Evolutionary conservation across 2,797 vertebrate genomes (phyloP).

Genomic region (Passerculus sandwichensis): DNA sequence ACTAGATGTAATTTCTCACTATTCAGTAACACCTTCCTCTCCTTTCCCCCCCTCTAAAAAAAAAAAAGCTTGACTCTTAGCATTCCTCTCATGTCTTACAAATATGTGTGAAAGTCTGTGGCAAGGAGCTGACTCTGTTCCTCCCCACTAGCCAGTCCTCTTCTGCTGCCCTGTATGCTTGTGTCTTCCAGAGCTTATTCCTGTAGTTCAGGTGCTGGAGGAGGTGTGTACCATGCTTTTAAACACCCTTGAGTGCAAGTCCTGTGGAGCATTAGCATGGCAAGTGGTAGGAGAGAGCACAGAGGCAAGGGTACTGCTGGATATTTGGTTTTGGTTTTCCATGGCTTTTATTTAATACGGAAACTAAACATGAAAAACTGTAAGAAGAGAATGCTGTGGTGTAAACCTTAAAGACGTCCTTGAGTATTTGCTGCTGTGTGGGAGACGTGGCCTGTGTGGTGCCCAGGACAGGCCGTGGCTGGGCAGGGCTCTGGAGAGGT

Average conservation of each 20-base stretch:
- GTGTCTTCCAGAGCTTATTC: neutral
- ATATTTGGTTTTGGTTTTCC: neutral
- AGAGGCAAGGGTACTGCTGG: neutral
- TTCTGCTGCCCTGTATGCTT: neutral
- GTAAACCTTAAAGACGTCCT: neutral
- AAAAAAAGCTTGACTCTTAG: neutral
- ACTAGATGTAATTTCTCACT: neutral
- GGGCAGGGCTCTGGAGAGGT: neutral
- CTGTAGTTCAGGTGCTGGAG: neutral
- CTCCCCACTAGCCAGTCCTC: neutral
- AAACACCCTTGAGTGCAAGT: neutral
- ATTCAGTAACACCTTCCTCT: neutral
- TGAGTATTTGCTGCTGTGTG: neutral
- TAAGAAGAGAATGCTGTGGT: neutral
- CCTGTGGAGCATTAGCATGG: neutral
- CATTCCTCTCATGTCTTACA: constrained; percentile 26
- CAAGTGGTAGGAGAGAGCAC: neutral
- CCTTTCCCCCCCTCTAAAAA: fast-evolving
- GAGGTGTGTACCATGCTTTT: neutral
- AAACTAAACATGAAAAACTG: fast-evolving
- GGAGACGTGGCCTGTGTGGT: neutral
- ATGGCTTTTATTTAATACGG: neutral
- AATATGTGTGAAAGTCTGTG: neutral
- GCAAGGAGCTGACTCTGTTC: neutral
- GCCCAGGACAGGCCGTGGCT: neutral